Evolutionary conservation across 2,113 vertebrate genomes (phyloP).

Genomic region (Ginglymostoma cirratum): DNA sequence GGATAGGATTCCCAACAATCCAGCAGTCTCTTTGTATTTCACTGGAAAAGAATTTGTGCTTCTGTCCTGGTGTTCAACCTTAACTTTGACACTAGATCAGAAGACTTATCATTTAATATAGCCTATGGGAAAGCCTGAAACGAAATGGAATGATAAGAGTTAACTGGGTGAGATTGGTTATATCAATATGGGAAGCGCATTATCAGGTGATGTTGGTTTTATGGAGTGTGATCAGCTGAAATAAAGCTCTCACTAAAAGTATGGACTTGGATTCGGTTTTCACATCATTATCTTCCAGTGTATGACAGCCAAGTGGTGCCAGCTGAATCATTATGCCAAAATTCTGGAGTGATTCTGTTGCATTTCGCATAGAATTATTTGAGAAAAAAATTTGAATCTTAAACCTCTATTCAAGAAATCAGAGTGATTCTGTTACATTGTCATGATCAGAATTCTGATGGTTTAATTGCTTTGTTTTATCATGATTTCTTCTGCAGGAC

Average conservation of each 20-base stretch:
- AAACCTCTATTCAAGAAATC: not conserved
- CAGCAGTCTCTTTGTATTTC: not conserved
- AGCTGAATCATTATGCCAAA: not conserved
- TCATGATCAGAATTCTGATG: not conserved
- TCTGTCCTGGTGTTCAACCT: not conserved
- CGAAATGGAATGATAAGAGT: too few species aligned
- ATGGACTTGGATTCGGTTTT: too few species aligned
- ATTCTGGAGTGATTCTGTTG: not conserved
- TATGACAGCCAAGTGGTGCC: not conserved
- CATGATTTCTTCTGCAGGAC: constrained; percentile 60
- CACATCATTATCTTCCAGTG: too few species aligned
- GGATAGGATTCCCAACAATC: not conserved
- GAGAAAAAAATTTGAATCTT: not conserved
- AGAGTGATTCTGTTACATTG: not conserved
- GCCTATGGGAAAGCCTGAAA: too few species aligned
- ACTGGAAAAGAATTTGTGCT: not conserved
- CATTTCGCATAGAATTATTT: not conserved
- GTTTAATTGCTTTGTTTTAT: constrained; percentile 29
- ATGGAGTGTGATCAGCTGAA: too few species aligned
- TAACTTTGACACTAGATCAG: too few species aligned
- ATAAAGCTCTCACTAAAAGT: too few species aligned
- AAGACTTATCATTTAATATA: too few species aligned
- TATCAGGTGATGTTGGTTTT: too few species aligned
- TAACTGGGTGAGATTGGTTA: too few species aligned
- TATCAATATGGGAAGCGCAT: too few species aligned